These are phyloP conservation scores for Triplophysa tibetana DNA, from an alignment of 2,113 vertebrate genomes.

Conservation along the genomic window DNA sequence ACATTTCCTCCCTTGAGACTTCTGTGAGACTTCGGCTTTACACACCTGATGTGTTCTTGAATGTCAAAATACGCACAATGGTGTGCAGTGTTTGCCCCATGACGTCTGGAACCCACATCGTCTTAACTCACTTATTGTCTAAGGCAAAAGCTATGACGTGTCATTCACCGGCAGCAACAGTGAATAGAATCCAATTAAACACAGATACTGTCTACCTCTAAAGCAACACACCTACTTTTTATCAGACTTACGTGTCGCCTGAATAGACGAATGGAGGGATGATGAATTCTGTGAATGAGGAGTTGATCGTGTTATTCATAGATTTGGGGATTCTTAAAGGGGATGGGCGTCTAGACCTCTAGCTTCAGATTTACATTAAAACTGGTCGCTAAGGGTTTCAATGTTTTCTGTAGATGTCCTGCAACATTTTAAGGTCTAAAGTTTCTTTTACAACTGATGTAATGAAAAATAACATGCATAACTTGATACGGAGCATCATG, in stretches of 20 bases:
- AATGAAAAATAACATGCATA: no score
- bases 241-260: slow-evolving; percentile 67
- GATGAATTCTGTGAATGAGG: slow-evolving; percentile 65
- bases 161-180: slow-evolving; percentile 6
- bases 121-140: not conserved
- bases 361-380: not conserved
- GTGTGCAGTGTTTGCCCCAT: not conserved
- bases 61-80: slow-evolving; percentile 29
- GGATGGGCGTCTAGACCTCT: not conserved
- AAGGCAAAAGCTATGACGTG: not conserved
- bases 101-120: slow-evolving; percentile 10
- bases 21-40: not conserved
- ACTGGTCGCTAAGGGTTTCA: not conserved
- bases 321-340: not conserved
- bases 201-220: slow-evolving; percentile 56
- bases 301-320: slow-evolving; percentile 60
- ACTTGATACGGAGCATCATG: no score
- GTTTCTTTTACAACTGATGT: no score
- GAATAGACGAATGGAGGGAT: slow-evolving; percentile 61
- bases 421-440: no score
- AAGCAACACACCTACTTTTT: slow-evolving; percentile 42
- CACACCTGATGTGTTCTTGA: slow-evolving; percentile 27
- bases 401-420: not conserved
- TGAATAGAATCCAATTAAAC: not conserved
- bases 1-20: slow-evolving; percentile 9